Percentiles rank a stretch among this genome's conserved stretches.
Conservation (phyloP, 2,888 invertebrate species). For the Sisyra nigra region DNA sequence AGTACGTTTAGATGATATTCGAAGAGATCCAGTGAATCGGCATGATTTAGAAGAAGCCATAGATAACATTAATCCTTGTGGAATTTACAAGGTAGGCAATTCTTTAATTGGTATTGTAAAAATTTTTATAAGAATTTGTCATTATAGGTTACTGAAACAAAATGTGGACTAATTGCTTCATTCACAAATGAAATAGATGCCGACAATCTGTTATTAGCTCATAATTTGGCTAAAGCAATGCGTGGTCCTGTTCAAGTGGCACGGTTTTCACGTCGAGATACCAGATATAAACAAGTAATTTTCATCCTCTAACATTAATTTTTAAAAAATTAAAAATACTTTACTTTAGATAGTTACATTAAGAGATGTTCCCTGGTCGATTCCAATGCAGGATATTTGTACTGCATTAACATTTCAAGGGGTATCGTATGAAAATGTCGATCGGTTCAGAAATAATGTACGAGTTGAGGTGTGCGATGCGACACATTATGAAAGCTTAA, state of each 20-base stretch:
- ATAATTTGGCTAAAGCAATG: conserved; percentile 26
- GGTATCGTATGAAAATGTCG: conserved; percentile 24
- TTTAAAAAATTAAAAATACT: background rate
- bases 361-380: conserved; percentile 32
- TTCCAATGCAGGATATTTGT: conserved; percentile 29
- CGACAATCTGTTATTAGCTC: conserved; percentile 24
- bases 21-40: background rate
- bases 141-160: conserved; percentile 20
- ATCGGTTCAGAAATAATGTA: conserved; percentile 25
- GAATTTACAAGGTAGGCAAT: conserved; percentile 1
- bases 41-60: background rate
- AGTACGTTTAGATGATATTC: conserved; percentile 1
- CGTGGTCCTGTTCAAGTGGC: conserved; percentile 29
- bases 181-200: conserved; percentile 26
- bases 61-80: background rate
- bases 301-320: no score
- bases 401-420: conserved; percentile 28
- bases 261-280: conserved; percentile 25
- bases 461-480: conserved; percentile 29
- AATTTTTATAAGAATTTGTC: background rate
- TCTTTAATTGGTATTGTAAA: background rate
- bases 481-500: conserved; percentile 26
- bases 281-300: conserved; percentile 23
- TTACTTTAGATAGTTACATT: conserved; percentile 21
- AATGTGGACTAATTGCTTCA: conserved; percentile 27